Base-by-base conservation (phyloP, 2,113 vertebrate species). In the Microcebus ravelobensis region DNA sequence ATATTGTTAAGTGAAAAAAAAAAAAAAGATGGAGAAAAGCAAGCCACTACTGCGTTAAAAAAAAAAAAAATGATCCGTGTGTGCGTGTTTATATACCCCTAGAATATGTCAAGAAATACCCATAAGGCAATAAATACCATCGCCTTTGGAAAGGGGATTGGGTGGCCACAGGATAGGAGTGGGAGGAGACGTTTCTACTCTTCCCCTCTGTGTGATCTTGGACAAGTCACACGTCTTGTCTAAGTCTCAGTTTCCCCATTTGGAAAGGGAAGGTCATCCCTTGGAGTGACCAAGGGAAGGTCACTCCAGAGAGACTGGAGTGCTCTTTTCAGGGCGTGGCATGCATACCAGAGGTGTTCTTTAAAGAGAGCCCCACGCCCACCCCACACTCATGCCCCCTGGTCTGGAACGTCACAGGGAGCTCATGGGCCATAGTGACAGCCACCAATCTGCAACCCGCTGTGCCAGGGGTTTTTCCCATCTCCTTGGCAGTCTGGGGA, bases 381-480 rank as follows among this genome's bases (percentile, higher is more conserved):
- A 42, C 36, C 59, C 11, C 3, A 2, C 42, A 20, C 31, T 29
- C 1, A 2, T 15, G 23, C 6, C 8, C n/a, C 21, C 3, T 2
- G 12, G 11, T 48, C 36, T 73, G 63, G 55, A 55, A 23, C 82
- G 29, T 87, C 52, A 7, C 45, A 3, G 14, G 36, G 70, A n/a
- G 15, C 52, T n/a, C 3, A 5, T 31, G 27, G 21, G 55, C 65
- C 45, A 8, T 45, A 45, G 45, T n/a, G 59, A 9, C 15, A 39
- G 52, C 45, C 17, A 2, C 31, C 7, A 3, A 14, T 23, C 59
- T 39, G 50, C 11, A 82, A 67, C 45, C 36, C 55, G 25, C 48
- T 13, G 42, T 39, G 13, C 52, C 7, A 45, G 39, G 59, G 77
- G 14, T 25, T 50, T 74, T 67, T 65, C 74, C 17, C 7, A 45